Conservation (phyloP, 2,888 invertebrate species). For the Ochropleura plecta region DNA sequence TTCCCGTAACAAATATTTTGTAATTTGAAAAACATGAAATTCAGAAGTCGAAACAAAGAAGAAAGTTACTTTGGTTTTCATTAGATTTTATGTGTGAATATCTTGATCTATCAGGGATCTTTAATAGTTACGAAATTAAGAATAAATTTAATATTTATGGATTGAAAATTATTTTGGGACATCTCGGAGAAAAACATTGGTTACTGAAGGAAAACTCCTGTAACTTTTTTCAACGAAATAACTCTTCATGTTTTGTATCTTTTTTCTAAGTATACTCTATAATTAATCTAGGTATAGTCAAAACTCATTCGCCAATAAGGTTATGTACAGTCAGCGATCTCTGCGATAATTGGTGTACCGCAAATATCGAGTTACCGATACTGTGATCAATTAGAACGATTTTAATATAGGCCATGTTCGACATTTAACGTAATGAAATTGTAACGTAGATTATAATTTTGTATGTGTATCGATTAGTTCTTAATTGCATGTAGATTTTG, state of each 20-base stretch:
- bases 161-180: slow-evolving; percentile 28
- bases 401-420: slow-evolving; percentile 70
- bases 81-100: slow-evolving; percentile 41
- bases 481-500: slow-evolving; percentile 62
- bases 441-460: slow-evolving; percentile 60
- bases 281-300: slow-evolving; percentile 59
- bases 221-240: slow-evolving; percentile 53
- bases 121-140: slow-evolving; percentile 22
- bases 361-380: slow-evolving; percentile 78
- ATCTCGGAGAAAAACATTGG: slow-evolving; percentile 16
- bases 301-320: slow-evolving; percentile 66
- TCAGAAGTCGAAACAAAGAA: slow-evolving; percentile 50
- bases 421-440: slow-evolving; percentile 63
- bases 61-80: slow-evolving; percentile 56
- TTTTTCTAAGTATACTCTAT: slow-evolving; percentile 44
- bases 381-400: slow-evolving; percentile 80
- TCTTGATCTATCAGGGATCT: slow-evolving; percentile 49
- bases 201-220: slow-evolving; percentile 39
- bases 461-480: slow-evolving; percentile 59
- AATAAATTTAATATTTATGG: slow-evolving; percentile 12
- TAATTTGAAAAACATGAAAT: slow-evolving; percentile 41
- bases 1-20: neutral
- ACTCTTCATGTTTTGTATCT: slow-evolving; percentile 37
- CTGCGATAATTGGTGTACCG: slow-evolving; percentile 57
- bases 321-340: slow-evolving; percentile 67